phyloP scores from a whole-genome alignment of 2,113 vertebrate species.

The Tetraodon nigroviridis region DNA sequence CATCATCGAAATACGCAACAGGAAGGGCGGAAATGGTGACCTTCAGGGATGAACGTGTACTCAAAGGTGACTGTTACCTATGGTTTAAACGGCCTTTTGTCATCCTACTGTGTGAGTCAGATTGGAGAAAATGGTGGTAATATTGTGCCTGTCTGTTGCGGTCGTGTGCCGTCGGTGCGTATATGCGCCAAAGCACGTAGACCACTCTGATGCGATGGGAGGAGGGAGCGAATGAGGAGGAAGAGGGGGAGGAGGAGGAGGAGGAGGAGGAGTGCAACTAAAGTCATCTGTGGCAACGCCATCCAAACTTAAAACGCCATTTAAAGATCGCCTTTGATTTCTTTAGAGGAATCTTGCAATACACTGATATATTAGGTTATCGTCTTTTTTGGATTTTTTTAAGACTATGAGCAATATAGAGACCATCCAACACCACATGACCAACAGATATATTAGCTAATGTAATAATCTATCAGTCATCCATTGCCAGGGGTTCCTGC shows the following conservation, averaged over 20 bases:
- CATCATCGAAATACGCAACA: conserved; percentile 35
- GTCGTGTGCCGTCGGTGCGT: conserved; percentile 32
- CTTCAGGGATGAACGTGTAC: conserved; percentile 48
- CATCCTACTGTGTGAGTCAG: background rate
- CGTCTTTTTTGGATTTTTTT: too few species aligned
- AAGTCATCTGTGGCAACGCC: too few species aligned
- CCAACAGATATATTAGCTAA: too few species aligned
- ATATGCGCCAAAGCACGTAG: conserved; percentile 55
- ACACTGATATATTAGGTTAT: too few species aligned
- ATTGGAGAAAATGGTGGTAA: background rate
- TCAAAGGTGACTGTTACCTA: background rate
- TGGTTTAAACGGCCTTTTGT: fast-evolving
- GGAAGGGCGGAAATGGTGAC: conserved; percentile 50
- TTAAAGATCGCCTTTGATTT: too few species aligned
- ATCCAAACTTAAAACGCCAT: background rate
- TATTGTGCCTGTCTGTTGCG: too few species aligned
- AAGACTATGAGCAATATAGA: too few species aligned
- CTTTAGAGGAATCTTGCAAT: too few species aligned
- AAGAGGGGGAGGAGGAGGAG: background rate
- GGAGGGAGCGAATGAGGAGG: conserved; percentile 28
- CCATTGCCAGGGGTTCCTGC: too few species aligned
- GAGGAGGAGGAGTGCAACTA: background rate
- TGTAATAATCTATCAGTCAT: too few species aligned
- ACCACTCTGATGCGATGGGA: conserved; percentile 29
- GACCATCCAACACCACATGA: too few species aligned